phyloP scores from a whole-genome alignment of 2,888 invertebrate species.

The Dinocampus coccinellae region DNA sequence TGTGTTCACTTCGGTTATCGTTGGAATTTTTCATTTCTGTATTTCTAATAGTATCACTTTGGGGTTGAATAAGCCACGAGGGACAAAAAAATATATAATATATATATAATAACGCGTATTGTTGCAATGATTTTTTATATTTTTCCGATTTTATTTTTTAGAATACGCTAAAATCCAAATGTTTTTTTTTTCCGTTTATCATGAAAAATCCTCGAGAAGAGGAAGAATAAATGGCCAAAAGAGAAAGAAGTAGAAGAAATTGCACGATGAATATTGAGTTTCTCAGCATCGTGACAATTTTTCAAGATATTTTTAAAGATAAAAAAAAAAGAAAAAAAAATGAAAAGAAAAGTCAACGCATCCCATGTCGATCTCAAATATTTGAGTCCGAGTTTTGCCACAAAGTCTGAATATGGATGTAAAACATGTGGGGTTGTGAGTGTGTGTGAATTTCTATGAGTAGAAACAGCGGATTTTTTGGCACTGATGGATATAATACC shows the following conservation, averaged over 20 bases:
- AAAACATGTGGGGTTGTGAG: no score
- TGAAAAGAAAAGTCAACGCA: slow-evolving; percentile 1
- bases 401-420: slow-evolving; percentile 13
- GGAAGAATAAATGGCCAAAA: no score
- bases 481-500: not conserved
- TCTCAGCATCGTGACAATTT: slow-evolving; percentile 11
- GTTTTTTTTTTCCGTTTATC: no score
- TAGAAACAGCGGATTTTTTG: slow-evolving; percentile 8
- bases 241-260: not conserved
- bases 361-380: slow-evolving; percentile 30
- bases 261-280: not conserved
- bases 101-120: slow-evolving; percentile 12
- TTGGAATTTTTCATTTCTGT: not conserved
- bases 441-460: not conserved
- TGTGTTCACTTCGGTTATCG: not conserved
- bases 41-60: not conserved
- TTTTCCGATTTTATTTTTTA: not conserved
- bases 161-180: slow-evolving; percentile 12
- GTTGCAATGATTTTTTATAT: slow-evolving; percentile 10
- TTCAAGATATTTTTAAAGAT: slow-evolving; percentile 20
- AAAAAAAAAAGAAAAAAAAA: slow-evolving; percentile 1
- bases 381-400: slow-evolving; percentile 30
- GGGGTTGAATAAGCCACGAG: not conserved
- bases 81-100: no score
- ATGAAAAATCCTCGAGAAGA: not conserved